Evolutionary conservation across 2,888 invertebrate species (phyloP), one percentile per base, ranked within the genome.

Genomic region (Homarus gammarus): DNA sequence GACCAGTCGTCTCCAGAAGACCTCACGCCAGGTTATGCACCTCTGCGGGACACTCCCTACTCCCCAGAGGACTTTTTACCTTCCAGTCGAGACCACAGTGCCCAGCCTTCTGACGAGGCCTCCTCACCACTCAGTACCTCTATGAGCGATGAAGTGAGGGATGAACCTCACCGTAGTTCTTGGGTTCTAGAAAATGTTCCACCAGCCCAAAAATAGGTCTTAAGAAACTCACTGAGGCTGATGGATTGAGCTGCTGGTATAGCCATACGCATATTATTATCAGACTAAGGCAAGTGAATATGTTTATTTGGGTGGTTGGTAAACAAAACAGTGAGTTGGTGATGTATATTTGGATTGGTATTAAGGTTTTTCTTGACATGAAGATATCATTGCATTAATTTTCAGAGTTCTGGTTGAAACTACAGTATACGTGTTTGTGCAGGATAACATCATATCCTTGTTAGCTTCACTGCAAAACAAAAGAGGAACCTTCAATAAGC

Each of bases 11-110:
- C 91, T 33, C 91, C 88, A n/a, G 91, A 91, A 31, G 88, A 85
- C 61, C 84, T 86, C 61, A 91, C 91, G 18, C 91, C 91, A 22
- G 91, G 85, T 40, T 91, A 91, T 79, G 91, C 89, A 12, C 91
- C 89, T 40, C 73, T 91, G n/a, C 75, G 85, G 40, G 86, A 91
- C 75, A 85, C 91, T 31, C 89, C 88, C 18, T 68, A 83, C 40
- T 91, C 91, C 12, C 89, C 91, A 56, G 82, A 83, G 38, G 86
- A 89, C 68, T 85, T 84, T 44, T 56, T 44, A 15, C 88, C 91
- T 2, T 79, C 75, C 49, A 87, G 56, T 27, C 61, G 38, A 61
- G 64, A 38, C 61, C 33, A 38, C n/a, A 61, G 75, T 75, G 68
- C 61, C 64, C 40, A n/a, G n/a, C 44, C 72, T 10, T 33, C 31